A percentile compares a stretch with the other conserved stretches of the same genome.
Evolutionary conservation across 2,797 vertebrate genomes (phyloP).

Genomic region (Sus cebifrons): DNA sequence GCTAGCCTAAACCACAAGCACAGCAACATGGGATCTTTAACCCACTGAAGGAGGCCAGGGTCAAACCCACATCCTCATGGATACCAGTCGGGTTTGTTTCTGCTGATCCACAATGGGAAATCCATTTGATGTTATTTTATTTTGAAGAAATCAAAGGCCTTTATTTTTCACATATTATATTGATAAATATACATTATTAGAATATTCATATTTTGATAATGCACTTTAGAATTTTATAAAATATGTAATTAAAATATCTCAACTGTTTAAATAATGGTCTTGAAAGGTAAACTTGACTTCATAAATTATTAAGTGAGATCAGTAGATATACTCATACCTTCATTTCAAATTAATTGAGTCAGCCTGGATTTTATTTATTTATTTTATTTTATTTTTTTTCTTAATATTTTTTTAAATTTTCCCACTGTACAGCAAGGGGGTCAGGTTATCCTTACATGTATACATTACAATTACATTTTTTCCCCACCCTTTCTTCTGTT

Average conservation of each 20-base stretch:
- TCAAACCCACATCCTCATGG: no score
- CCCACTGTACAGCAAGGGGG: no score
- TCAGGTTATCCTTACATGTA: no score
- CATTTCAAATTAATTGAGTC: not conserved
- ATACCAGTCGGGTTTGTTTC: no score
- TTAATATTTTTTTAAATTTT: no score
- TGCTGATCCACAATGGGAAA: no score
- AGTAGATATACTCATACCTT: not conserved
- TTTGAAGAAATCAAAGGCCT: constrained; percentile 36
- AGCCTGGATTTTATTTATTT: not conserved
- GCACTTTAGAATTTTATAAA: constrained; percentile 31
- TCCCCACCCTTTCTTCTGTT: no score
- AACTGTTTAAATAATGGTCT: not conserved
- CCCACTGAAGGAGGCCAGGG: no score
- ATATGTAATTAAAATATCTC: not conserved
- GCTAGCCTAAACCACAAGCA: no score
- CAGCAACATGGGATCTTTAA: no score
- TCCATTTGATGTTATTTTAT: not conserved
- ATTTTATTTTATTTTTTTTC: no score
- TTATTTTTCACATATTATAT: constrained; percentile 23
- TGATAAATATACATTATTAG: not conserved
- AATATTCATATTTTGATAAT: constrained; percentile 2
- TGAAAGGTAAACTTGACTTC: constrained; percentile 27
- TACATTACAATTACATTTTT: no score
- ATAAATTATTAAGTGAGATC: not conserved